These are phyloP conservation scores for Acanthornis magna DNA, from an alignment of 2,797 vertebrate species.

Conservation along the genomic window DNA sequence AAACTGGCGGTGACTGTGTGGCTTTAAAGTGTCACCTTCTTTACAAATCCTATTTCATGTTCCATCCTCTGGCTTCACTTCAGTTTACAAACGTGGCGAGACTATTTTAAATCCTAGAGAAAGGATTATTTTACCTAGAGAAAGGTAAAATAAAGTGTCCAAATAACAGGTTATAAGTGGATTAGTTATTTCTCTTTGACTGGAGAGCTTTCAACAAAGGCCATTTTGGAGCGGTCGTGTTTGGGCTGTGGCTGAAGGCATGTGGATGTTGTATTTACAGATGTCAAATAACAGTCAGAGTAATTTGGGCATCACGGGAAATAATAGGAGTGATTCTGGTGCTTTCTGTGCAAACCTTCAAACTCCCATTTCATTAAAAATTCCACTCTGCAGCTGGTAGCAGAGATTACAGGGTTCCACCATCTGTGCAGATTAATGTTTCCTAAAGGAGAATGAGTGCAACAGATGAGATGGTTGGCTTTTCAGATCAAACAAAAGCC, in stretches of 20 bases:
- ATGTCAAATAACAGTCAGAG: conserved; percentile 59
- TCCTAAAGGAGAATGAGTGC: conserved; percentile 70
- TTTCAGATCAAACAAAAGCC: conserved; percentile 69
- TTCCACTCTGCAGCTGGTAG: conserved; percentile 78
- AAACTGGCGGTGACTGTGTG: not conserved
- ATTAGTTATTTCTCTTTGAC: not conserved
- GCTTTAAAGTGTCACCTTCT: not conserved
- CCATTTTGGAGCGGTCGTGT: not conserved
- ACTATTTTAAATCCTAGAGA: not conserved
- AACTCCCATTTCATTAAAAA: conserved; percentile 85
- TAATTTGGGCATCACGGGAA: conserved; percentile 68
- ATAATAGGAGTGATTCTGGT: conserved; percentile 64
- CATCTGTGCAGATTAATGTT: conserved; percentile 85
- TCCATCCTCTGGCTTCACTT: not conserved
- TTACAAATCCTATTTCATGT: not conserved
- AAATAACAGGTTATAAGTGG: not conserved
- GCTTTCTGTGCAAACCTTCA: conserved; percentile 78
- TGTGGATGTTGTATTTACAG: conserved; percentile 15
- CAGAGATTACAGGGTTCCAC: conserved; percentile 79
- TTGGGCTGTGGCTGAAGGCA: not conserved
- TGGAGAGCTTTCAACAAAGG: not conserved
- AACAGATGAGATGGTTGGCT: conserved; percentile 73
- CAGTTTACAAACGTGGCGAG: not conserved
- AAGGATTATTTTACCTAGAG: not conserved
- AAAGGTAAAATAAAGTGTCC: not conserved